A percentile compares a stretch with the other conserved stretches of the same genome.
These are phyloP conservation scores for Macaria notata DNA, from an alignment of 2,888 invertebrate species.

Conservation along the genomic window DNA sequence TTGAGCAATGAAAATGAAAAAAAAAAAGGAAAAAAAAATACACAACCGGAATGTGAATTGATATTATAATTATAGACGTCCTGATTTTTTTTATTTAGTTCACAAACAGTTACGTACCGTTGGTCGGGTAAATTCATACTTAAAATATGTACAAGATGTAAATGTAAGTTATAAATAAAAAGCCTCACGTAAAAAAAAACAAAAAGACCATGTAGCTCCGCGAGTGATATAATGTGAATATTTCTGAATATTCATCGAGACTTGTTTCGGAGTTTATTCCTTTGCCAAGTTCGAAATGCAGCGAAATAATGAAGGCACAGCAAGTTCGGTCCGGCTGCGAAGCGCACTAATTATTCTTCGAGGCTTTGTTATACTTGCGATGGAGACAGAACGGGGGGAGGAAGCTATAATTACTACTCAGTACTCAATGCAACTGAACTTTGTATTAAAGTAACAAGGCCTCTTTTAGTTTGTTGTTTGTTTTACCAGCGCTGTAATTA, in stretches of 20 bases:
- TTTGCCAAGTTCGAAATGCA: constrained; percentile 30
- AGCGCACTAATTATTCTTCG: constrained; percentile 37
- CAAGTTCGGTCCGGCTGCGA: constrained; percentile 27
- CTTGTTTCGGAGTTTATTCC: constrained; percentile 14
- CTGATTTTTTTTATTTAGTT: too few species aligned
- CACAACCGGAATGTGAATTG: too few species aligned
- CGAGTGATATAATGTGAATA: constrained; percentile 2
- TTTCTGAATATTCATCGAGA: constrained; percentile 9
- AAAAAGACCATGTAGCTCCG: too few species aligned
- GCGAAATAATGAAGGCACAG: constrained; percentile 32
- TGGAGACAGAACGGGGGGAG: constrained; percentile 23
- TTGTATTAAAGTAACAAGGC: constrained; percentile 1
- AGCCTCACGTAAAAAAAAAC: too few species aligned
- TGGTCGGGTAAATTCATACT: too few species aligned
- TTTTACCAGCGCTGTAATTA: too few species aligned
- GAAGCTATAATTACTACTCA: constrained; percentile 9
- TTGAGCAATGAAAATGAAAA: too few species aligned
- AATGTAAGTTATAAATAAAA: too few species aligned
- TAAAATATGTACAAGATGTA: too few species aligned
- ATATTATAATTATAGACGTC: too few species aligned
- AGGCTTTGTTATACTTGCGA: constrained; percentile 29
- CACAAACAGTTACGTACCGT: too few species aligned
- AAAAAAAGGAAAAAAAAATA: too few species aligned
- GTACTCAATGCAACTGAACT: constrained; percentile 8
- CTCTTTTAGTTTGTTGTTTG: background rate